Evolutionary conservation across 1,140 invertebrate genomes (phyloP).

Genomic region (Tetraneura akinire): DNA sequence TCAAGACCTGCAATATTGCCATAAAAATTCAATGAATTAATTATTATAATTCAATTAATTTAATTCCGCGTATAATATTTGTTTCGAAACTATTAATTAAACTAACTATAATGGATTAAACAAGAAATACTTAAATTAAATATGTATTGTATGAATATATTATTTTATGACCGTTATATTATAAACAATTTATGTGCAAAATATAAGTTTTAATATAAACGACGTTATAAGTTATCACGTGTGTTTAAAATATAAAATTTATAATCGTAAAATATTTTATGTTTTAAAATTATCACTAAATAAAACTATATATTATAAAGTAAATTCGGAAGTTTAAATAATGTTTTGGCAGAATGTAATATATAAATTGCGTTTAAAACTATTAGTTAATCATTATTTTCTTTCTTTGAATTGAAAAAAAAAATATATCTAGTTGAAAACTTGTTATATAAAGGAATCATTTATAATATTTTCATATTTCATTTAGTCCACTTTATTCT

Average conservation of each 20-base stretch:
- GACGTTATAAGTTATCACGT: not conserved
- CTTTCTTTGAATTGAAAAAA: too few relatives aligned
- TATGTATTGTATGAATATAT: not conserved
- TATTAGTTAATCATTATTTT: conserved; percentile 29
- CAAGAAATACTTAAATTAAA: not conserved
- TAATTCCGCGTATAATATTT: not conserved
- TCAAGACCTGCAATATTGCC: not conserved
- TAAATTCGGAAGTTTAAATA: not conserved
- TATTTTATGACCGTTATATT: not conserved
- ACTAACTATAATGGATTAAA: not conserved
- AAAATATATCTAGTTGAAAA: not conserved
- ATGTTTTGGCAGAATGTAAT: not conserved
- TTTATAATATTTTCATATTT: not conserved
- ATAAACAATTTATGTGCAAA: not conserved
- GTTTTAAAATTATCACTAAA: not conserved
- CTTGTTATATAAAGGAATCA: not conserved
- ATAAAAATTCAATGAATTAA: too few relatives aligned
- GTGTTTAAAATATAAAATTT: not conserved
- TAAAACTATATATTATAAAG: not conserved
- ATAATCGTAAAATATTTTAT: not conserved
- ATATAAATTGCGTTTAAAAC: not conserved
- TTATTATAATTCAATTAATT: not conserved
- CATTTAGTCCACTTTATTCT: not conserved
- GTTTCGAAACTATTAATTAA: not conserved
- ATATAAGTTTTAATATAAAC: not conserved